Base-by-base conservation (phyloP, 2,888 invertebrate genomes). In the Parapristionchus giblindavisi region DNA sequence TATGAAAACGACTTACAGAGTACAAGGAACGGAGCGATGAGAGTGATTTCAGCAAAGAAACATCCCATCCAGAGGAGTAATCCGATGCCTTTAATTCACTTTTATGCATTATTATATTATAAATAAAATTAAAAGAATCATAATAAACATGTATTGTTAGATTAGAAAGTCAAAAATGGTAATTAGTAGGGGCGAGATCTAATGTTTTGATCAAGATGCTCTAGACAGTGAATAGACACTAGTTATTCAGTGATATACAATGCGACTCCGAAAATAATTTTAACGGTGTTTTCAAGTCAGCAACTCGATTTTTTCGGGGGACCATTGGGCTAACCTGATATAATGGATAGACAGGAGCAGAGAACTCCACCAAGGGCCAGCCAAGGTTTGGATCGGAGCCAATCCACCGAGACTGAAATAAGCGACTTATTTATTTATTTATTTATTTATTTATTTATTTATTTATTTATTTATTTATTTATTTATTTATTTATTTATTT, bases 21-120 rank as follows among this genome's bases (percentile, higher is more conserved):
- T 17, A 96, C 96, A 77, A 96, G 91, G 89, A 96, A 95, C 4
- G 96, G 96, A 3, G 96, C 95, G 0, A 95, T 95, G 85, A 96
- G 91, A 89, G 95, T 95, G 82, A 96, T 93, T 77, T 95, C 95
- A 87, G 96, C 95, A 89, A 96, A 96, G 82, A 94, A 94, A 79
- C 95, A 92, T 36, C 95, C 95, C 81, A 93, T 91, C 89, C 96
- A 96, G 89, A 95, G 93, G 84, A 94, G 93, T 74, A 94, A 91
- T 2, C 96, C 96, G 85, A 96, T 96, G 0, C 95, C 95, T 73
- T 60, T 8, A 8, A 95, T 93, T 76, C 73, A 78, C n/a, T 3
- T 36, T 36, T 8, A 32, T n/a, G 6, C 6, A n/a, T 24, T 17
- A 54, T 54, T 6, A 54, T 24, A 6, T n/a, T 14, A 54, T 54